These are phyloP conservation scores for Lophura nycthemera DNA, from an alignment of 2,113 vertebrate species.

Conservation along the genomic window DNA sequence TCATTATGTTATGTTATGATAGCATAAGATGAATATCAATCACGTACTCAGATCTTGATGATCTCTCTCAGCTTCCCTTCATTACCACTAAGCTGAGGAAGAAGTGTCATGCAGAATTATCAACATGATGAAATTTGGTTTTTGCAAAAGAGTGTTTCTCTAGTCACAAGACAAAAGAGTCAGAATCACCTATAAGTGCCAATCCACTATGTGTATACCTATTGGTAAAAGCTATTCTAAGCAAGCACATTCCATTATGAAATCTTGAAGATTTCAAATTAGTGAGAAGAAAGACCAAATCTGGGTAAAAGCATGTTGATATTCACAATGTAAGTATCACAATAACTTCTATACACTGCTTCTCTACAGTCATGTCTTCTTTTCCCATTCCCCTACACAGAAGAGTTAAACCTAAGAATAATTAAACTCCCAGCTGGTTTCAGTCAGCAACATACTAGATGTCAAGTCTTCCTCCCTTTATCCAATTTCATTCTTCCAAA, in stretches of 20 bases:
- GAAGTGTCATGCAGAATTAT: neutral
- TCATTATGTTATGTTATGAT: neutral
- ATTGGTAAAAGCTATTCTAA: neutral
- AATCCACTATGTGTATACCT: rapidly evolving
- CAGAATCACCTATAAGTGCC: neutral
- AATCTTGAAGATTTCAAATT: neutral
- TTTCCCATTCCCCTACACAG: neutral
- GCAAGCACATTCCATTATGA: neutral
- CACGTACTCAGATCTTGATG: neutral
- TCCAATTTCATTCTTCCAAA: neutral
- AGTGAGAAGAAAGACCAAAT: neutral
- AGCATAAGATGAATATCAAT: neutral
- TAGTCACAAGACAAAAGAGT: neutral
- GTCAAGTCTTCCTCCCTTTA: neutral
- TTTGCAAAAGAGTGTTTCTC: neutral
- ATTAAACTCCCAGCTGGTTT: neutral
- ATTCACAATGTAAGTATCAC: neutral
- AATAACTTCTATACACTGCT: neutral
- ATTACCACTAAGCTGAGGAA: neutral
- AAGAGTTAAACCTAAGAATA: neutral
- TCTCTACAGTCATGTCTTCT: neutral
- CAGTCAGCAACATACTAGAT: neutral
- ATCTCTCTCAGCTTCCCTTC: neutral
- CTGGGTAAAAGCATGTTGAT: neutral
- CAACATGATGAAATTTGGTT: rapidly evolving